Percentiles rank a stretch among this genome's conserved stretches.
Evolutionary conservation across 1,140 invertebrate species (phyloP).

Genomic region (Acyrthosiphon pisum): DNA sequence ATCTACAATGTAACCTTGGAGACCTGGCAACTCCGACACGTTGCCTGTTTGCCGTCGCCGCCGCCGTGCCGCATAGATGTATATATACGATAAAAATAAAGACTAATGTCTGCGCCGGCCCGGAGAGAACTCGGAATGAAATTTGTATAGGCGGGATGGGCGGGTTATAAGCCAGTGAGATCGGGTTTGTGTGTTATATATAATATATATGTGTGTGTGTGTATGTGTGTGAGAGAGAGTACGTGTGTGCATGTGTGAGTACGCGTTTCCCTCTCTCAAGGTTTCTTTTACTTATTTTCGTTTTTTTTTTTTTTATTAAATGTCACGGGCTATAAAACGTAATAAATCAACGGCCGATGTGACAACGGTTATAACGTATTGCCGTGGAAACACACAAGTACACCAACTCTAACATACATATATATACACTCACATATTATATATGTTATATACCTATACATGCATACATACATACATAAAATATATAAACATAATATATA

Average conservation of each 20-base stretch:
- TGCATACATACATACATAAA: background rate
- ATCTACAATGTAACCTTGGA: slow-evolving; percentile 46
- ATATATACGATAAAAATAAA: slow-evolving; percentile 53
- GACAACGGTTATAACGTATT: slow-evolving; percentile 56
- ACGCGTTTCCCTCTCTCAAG: slow-evolving; percentile 23
- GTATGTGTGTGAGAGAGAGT: background rate
- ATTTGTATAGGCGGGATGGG: slow-evolving; percentile 56
- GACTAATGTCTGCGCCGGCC: slow-evolving; percentile 43
- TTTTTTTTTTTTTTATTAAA: slow-evolving; percentile 42
- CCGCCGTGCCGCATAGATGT: slow-evolving; percentile 29
- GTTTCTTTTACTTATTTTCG: slow-evolving; percentile 28
- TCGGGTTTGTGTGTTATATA: slow-evolving; percentile 41
- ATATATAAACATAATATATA: background rate
- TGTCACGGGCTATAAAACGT: slow-evolving; percentile 27
- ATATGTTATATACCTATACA: background rate
- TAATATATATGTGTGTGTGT: background rate
- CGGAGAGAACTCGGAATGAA: slow-evolving; percentile 48
- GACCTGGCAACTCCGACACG: slow-evolving; percentile 56
- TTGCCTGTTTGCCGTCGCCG: slow-evolving; percentile 48
- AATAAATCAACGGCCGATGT: slow-evolving; percentile 52
- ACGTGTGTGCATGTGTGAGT: background rate
- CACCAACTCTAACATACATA: slow-evolving; percentile 15
- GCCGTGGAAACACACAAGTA: slow-evolving; percentile 40
- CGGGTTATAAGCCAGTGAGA: slow-evolving; percentile 30
- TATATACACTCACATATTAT: no score